Percentiles rank a stretch among this genome's conserved stretches.
These are phyloP conservation scores for Procambarus clarkii DNA, from an alignment of 1,140 invertebrate genomes.

Conservation along the genomic window DNA sequence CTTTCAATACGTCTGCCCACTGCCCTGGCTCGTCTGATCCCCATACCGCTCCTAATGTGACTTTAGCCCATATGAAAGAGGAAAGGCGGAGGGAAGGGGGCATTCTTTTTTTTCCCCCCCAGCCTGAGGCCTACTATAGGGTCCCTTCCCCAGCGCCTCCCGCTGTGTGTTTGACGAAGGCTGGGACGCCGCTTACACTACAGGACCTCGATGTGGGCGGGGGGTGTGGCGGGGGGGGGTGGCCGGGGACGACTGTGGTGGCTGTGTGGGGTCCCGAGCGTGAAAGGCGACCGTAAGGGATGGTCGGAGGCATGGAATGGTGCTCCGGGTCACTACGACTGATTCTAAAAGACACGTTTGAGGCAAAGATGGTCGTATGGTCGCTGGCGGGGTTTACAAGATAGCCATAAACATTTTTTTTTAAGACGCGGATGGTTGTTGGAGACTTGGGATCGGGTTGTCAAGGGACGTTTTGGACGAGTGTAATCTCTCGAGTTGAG, in stretches of 20 bases:
- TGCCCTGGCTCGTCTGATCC: constrained; percentile 12
- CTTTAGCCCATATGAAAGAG: constrained; percentile 44
- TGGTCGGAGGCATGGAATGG: background rate
- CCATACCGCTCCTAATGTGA: constrained; percentile 39
- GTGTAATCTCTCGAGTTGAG: too few species aligned
- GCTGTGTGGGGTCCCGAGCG: background rate
- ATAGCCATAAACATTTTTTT: too few species aligned
- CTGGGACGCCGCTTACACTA: background rate
- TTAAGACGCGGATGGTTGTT: too few species aligned
- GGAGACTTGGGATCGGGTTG: too few species aligned
- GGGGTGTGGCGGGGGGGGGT: background rate
- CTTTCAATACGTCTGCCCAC: constrained; percentile 8
- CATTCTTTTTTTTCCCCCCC: constrained; percentile 20
- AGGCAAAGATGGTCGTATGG: background rate
- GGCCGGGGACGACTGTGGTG: background rate
- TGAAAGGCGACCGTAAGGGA: background rate
- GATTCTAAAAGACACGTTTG: background rate
- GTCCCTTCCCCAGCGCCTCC: constrained; percentile 11
- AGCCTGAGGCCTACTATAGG: constrained; percentile 12
- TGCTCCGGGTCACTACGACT: background rate
- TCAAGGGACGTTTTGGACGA: too few species aligned
- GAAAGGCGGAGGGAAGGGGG: constrained; percentile 3
- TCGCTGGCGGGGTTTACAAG: too few species aligned
- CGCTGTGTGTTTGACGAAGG: constrained; percentile 21
- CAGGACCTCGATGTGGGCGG: background rate